Evolutionary conservation across 2,797 vertebrate genomes (phyloP).

Genomic region (Melanotaenia parkinsoni): DNA sequence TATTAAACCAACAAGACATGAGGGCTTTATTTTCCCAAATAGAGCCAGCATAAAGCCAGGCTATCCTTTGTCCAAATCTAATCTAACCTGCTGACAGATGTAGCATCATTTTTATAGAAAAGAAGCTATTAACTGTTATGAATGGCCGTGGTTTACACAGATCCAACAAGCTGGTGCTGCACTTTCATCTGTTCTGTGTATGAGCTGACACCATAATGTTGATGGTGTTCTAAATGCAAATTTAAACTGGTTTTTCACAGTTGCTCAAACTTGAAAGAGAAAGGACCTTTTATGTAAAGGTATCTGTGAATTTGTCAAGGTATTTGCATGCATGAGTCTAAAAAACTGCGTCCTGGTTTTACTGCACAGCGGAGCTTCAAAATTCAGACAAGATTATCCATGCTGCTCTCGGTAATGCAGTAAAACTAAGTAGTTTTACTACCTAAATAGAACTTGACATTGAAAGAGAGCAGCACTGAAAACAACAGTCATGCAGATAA

Average conservation of each 20-base stretch:
- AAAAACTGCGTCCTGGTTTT: conserved; percentile 4
- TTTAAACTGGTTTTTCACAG: neutral
- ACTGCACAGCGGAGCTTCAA: neutral
- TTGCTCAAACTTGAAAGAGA: neutral
- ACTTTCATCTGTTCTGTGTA: neutral
- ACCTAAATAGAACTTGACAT: neutral
- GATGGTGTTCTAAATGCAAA: conserved; percentile 33
- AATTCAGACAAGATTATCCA: conserved; percentile 10
- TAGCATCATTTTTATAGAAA: neutral
- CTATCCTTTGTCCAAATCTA: fast-evolving
- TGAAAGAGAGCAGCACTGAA: neutral
- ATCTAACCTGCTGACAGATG: neutral
- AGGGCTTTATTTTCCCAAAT: neutral
- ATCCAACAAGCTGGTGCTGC: neutral
- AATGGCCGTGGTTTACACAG: neutral
- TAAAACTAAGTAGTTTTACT: neutral
- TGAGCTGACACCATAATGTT: neutral
- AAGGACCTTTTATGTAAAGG: conserved; percentile 23
- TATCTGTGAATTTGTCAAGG: conserved; percentile 27
- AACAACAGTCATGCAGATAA: neutral
- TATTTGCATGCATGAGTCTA: conserved; percentile 49
- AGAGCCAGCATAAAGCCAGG: neutral
- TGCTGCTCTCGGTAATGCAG: neutral
- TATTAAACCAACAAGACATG: neutral
- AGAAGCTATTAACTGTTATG: neutral